These are phyloP conservation scores for Calliphora vomitoria DNA, from an alignment of 2,888 invertebrate genomes.

Conservation along the genomic window DNA sequence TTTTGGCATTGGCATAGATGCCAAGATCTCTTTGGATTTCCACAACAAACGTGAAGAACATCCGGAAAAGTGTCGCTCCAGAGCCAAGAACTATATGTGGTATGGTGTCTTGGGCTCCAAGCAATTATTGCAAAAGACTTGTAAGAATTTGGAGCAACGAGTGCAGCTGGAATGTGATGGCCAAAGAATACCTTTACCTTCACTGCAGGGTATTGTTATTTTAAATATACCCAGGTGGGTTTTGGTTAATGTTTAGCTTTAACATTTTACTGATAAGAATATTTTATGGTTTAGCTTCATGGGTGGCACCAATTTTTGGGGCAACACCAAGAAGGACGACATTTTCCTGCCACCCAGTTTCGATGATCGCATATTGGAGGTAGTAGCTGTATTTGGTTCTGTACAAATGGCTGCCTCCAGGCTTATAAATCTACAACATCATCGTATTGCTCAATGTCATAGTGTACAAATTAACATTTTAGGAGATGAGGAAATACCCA, in stretches of 20 bases:
- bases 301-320: constrained; percentile 99
- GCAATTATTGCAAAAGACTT: constrained; percentile 94
- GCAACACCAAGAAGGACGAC: constrained; percentile 95
- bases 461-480: constrained; percentile 98
- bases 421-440: constrained; percentile 97
- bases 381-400: constrained; percentile 98
- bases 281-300: constrained; percentile 90
- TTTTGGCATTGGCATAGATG: constrained; percentile 99
- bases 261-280: background rate
- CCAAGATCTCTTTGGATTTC: constrained; percentile 98
- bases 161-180: constrained; percentile 98
- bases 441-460: constrained; percentile 98
- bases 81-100: constrained; percentile 99
- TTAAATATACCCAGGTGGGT: constrained; percentile 95
- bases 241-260: background rate
- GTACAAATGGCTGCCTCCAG: constrained; percentile 99
- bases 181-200: constrained; percentile 96
- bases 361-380: constrained; percentile 98
- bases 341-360: constrained; percentile 96
- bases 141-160: constrained; percentile 97
- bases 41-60: constrained; percentile 98
- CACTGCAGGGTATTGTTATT: constrained; percentile 98
- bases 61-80: constrained; percentile 97
- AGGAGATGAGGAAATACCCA: constrained; percentile 96
- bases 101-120: constrained; percentile 91